These are phyloP conservation scores for Psix sp. DNA, from an alignment of 1,140 invertebrate species.

Conservation along the genomic window DNA sequence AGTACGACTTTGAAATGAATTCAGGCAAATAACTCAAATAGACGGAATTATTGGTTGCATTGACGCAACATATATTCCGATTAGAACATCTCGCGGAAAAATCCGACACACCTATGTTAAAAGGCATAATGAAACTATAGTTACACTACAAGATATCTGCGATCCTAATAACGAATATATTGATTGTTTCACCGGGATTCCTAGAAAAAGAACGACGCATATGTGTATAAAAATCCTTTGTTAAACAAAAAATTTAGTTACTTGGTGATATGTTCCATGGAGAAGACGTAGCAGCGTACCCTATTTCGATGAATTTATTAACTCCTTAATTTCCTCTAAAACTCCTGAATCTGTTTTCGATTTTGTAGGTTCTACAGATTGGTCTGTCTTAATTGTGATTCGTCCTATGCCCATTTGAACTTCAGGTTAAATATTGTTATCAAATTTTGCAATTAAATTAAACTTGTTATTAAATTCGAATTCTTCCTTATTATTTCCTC, in stretches of 20 bases:
- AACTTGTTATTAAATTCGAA: too few relatives aligned
- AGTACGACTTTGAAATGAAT: constrained; percentile 6
- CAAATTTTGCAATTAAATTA: too few relatives aligned
- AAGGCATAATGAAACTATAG: constrained; percentile 48
- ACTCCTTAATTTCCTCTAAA: too few relatives aligned
- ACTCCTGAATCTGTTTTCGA: too few relatives aligned
- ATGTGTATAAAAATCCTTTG: constrained; percentile 3
- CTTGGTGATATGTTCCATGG: constrained; percentile 45
- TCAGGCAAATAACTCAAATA: constrained; percentile 22
- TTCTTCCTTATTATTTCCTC: too few relatives aligned
- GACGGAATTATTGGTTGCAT: constrained; percentile 33
- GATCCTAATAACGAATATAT: constrained; percentile 49
- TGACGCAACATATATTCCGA: constrained; percentile 33
- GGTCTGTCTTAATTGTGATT: constrained; percentile 26
- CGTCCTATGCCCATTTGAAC: too few relatives aligned
- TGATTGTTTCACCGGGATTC: constrained; percentile 56
- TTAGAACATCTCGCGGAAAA: constrained; percentile 43
- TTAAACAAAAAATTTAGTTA: constrained; percentile 3
- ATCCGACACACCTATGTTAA: constrained; percentile 58
- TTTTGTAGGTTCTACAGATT: constrained; percentile 3
- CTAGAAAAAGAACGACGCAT: constrained; percentile 57
- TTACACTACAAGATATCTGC: constrained; percentile 61
- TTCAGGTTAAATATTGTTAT: too few relatives aligned
- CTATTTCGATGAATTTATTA: constrained; percentile 57
- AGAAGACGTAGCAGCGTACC: constrained; percentile 67